Percentiles rank a stretch among this genome's conserved stretches.
Evolutionary conservation across 2,888 invertebrate species (phyloP).

Genomic region (Pedicia rivosa): DNA sequence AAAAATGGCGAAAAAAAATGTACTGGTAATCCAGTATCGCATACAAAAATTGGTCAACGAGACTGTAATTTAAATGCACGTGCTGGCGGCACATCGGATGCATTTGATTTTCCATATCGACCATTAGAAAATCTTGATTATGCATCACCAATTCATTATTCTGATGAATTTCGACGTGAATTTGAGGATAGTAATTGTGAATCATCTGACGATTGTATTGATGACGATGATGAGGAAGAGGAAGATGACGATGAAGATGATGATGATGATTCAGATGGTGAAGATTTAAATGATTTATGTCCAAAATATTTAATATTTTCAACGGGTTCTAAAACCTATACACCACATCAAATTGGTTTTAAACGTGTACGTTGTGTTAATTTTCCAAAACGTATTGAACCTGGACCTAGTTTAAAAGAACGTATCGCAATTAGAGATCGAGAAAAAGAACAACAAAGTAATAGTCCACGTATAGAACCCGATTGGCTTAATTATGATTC

Average conservation of each 20-base stretch:
- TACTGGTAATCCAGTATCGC: slow-evolving; percentile 23
- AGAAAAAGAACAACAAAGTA: slow-evolving; percentile 31
- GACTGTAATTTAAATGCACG: slow-evolving; percentile 6
- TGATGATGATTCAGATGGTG: slow-evolving; percentile 15
- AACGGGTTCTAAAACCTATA: slow-evolving; percentile 66
- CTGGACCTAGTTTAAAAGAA: slow-evolving; percentile 50
- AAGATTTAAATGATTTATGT: slow-evolving; percentile 45
- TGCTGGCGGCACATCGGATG: background rate
- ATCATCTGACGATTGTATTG: slow-evolving; percentile 10
- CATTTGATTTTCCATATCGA: slow-evolving; percentile 2
- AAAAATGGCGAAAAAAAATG: background rate
- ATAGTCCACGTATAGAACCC: slow-evolving; percentile 36
- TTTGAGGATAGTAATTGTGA: slow-evolving; percentile 13
- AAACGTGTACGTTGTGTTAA: slow-evolving; percentile 53
- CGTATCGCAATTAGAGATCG: slow-evolving; percentile 41
- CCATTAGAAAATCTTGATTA: slow-evolving; percentile 31
- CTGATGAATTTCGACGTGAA: slow-evolving; percentile 38
- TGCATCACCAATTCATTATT: slow-evolving; percentile 42
- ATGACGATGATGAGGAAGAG: background rate
- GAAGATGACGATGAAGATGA: slow-evolving; percentile 1
- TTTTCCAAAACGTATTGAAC: slow-evolving; percentile 50
- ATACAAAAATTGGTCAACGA: slow-evolving; percentile 18
- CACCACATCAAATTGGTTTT: slow-evolving; percentile 71
- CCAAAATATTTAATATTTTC: slow-evolving; percentile 55
- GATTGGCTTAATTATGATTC: slow-evolving; percentile 52